These are phyloP conservation scores for Eilema sororculum DNA, from an alignment of 2,888 invertebrate species.

Conservation along the genomic window DNA sequence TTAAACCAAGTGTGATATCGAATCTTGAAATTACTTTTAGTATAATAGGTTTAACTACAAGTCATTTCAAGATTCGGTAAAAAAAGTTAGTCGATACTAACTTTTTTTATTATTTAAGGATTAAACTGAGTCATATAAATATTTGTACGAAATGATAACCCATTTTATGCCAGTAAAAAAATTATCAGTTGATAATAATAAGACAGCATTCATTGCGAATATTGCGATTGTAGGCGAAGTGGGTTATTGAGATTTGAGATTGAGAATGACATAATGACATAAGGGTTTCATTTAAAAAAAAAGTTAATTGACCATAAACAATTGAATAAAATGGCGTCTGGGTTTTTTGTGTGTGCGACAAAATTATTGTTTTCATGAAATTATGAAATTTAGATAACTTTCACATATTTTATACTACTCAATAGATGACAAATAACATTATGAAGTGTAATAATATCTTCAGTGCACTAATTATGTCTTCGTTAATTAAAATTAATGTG, in stretches of 20 bases:
- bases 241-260: background rate
- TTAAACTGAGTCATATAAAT: background rate
- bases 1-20: no score
- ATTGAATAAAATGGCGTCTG: constrained; percentile 83
- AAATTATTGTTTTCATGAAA: constrained; percentile 82
- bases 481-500: constrained; percentile 66
- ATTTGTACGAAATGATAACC: background rate
- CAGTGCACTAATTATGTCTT: constrained; percentile 47
- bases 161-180: background rate
- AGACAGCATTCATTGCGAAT: background rate
- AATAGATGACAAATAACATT: constrained; percentile 47
- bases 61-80: no score
- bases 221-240: background rate
- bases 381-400: constrained; percentile 58
- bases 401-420: constrained; percentile 45
- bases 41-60: no score
- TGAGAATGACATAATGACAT: background rate
- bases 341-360: constrained; percentile 86
- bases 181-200: background rate
- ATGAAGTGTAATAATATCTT: constrained; percentile 55
- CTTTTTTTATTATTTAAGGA: no score
- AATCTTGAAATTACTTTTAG: no score
- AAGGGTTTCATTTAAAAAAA: constrained; percentile 28
- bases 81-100: background rate
- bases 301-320: constrained; percentile 79